Evolutionary conservation across 2,888 invertebrate genomes (phyloP).

Genomic region (Palloptera scutellata): DNA sequence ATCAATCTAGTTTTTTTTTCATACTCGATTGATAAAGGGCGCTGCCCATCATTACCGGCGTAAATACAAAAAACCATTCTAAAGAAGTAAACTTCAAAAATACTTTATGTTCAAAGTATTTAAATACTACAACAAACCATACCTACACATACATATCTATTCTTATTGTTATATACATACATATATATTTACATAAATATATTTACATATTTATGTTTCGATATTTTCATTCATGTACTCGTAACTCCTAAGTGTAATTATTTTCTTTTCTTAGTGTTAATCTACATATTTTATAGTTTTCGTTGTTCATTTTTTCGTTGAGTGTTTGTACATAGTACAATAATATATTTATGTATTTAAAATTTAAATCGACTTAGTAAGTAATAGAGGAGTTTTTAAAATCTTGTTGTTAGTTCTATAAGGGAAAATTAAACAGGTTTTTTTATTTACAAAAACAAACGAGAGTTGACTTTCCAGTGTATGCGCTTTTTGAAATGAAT

Average conservation of each 20-base stretch:
- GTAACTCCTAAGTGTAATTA: not conserved
- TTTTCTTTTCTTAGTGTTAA: too few species aligned
- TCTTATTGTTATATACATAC: conserved; percentile 8
- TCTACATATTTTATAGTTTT: not conserved
- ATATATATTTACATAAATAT: not conserved
- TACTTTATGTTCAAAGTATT: too few species aligned
- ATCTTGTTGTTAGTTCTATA: conserved; percentile 13
- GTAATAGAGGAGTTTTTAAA: not conserved
- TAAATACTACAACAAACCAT: not conserved
- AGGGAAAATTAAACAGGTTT: too few species aligned
- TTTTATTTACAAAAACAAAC: not conserved
- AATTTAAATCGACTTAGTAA: not conserved
- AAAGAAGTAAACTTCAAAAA: too few species aligned
- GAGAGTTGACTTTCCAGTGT: conserved; percentile 12
- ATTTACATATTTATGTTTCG: not conserved
- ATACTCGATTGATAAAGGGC: too few species aligned
- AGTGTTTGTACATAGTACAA: too few species aligned
- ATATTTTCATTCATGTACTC: not conserved
- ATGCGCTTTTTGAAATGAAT: conserved; percentile 9
- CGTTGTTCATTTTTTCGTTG: not conserved
- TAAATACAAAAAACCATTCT: too few species aligned
- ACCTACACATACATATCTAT: not conserved
- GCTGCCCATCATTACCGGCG: too few species aligned
- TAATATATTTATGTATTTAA: too few species aligned
- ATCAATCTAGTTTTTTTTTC: too few species aligned